A percentile compares a stretch with the other conserved stretches of the same genome.
phyloP scores from a whole-genome alignment of 2,797 vertebrate genomes.

The Girardinus metallicus region DNA sequence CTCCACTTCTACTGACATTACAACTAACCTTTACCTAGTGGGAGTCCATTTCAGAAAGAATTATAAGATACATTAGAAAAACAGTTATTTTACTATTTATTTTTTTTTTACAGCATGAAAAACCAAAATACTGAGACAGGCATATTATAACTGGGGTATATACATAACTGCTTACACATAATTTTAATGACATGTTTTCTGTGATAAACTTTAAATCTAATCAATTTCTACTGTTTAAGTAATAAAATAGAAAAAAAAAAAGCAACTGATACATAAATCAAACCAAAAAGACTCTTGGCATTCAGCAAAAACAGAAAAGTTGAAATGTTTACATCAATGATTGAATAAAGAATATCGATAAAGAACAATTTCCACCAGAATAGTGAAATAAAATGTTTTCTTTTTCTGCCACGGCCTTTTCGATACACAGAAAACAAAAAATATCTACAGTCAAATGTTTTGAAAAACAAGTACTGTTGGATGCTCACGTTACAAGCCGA shows the following conservation, averaged over 20 bases:
- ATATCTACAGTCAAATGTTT: conserved; percentile 35
- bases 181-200: conserved; percentile 19
- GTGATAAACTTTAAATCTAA: conserved; percentile 1
- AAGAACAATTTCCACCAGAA: conserved; percentile 21
- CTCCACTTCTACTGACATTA: background rate
- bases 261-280: conserved; percentile 11
- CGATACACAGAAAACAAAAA: conserved; percentile 23
- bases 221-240: background rate
- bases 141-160: conserved; percentile 10
- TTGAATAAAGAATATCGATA: conserved; percentile 13
- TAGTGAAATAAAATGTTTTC: conserved; percentile 22
- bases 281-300: conserved; percentile 4
- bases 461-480: conserved; percentile 29
- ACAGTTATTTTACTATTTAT: conserved; percentile 32
- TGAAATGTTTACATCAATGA: conserved; percentile 23
- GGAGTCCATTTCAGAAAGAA: background rate
- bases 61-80: conserved; percentile 5
- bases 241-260: conserved; percentile 3
- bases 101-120: conserved; percentile 56
- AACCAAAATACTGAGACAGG: conserved; percentile 4
- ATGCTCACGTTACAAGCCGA: conserved; percentile 7
- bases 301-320: conserved; percentile 25
- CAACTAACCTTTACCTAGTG: background rate
- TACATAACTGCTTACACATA: conserved; percentile 25
- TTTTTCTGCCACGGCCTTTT: conserved; percentile 28